Evolutionary conservation across 2,113 vertebrate genomes (phyloP), one percentile per base, ranked within the genome.

Genomic region (Poeciliopsis prolifica): DNA sequence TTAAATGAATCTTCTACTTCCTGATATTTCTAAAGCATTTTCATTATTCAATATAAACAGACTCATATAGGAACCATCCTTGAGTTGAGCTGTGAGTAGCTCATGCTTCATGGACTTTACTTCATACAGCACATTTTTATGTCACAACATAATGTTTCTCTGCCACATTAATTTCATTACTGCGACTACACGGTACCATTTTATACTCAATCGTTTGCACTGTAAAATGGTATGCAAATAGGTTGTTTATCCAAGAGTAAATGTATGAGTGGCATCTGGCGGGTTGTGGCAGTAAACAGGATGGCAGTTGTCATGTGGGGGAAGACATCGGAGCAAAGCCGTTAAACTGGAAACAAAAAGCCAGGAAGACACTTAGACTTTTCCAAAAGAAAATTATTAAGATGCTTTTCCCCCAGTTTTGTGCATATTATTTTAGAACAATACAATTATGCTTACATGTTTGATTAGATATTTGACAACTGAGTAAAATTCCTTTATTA

Each of bases 231-330:
- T 30, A 73, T 73, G 71, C 61, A 64, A 64, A 73, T 65, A 44
- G 22, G 26, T 65, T 73, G 71, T 73, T 73, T 73, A 33, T 33
- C 14, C 61, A 63, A 51, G 70, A 48, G 37, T 12, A 72, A 64
- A 31, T 26, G 42, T 61, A 29, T 12, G 15, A 61, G 60, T 17
- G 29, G 33, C 40, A 44, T 19, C 71, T 73, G 71, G 14, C 29
- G 13, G 40, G 22, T 30, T 40, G 42, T 44, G 37, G 29, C 33
- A n/a, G 70, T 30, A 19, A 63, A 44, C 37, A 30, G 19, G 12
- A 62, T 62, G 28, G 44, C 29, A 30, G 60, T 9, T 28, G 19
- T 13, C 6, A 35, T 19, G n/a, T 42, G 26, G n/a, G 58, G 37
- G 19, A 30, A 63, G 35, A 19, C 28, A 15, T 30, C 9, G 22